phyloP scores from a whole-genome alignment of 2,113 vertebrate genomes.

The Falco punctatus region DNA sequence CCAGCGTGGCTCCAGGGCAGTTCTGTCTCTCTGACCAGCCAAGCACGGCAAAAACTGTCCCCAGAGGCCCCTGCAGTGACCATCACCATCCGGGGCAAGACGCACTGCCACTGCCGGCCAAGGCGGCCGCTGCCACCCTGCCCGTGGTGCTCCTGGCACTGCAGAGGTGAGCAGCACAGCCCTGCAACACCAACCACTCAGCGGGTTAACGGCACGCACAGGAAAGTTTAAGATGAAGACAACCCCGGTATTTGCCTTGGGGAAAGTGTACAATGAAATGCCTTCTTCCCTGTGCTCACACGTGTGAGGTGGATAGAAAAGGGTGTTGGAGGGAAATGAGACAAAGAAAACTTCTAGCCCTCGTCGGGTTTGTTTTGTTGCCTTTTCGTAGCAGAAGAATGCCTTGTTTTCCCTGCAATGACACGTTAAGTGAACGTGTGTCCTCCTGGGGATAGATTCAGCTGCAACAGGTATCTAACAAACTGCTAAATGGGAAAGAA shows the following conservation, averaged over 20 bases:
- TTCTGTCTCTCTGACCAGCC: not conserved
- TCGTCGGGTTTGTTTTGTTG: not conserved
- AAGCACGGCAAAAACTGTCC: not conserved
- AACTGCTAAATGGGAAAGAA: not conserved
- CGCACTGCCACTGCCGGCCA: no score
- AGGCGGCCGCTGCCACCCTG: not conserved
- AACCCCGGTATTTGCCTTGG: not conserved
- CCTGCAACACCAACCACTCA: fast-evolving
- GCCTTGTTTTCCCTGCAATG: not conserved
- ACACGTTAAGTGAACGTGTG: not conserved
- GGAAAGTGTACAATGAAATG: not conserved
- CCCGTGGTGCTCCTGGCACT: fast-evolving
- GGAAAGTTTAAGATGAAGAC: not conserved
- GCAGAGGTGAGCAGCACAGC: not conserved
- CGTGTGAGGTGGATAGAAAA: not conserved
- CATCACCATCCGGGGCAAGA: not conserved
- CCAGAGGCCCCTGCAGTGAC: fast-evolving
- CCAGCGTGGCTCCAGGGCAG: fast-evolving
- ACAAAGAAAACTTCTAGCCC: not conserved
- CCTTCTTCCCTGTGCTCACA: not conserved
- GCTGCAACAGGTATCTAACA: conserved; percentile 20
- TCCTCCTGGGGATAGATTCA: not conserved
- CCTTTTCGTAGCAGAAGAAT: not conserved
- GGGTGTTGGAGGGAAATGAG: not conserved
- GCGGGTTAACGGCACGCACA: fast-evolving